Evolutionary conservation across 2,888 invertebrate species (phyloP), one percentile per base, ranked within the genome.

Genomic region (Pogonocherus hispidulus): DNA sequence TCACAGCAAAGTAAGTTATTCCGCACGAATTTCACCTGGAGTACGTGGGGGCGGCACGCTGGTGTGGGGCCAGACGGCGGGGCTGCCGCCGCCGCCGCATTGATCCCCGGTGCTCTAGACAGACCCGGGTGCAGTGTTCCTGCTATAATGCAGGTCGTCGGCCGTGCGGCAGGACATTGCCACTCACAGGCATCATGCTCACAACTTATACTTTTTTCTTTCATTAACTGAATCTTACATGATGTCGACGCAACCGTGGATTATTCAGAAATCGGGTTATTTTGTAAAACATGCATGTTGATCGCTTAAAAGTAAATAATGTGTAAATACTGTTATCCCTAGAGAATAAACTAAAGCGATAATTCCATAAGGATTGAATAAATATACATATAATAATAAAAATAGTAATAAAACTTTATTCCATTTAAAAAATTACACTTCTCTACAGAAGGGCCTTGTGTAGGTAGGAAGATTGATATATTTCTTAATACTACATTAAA

Each of bases 61-160:
- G 86, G 88, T 88, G 87, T 88, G 88, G 86, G 88, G 87, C 88
- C 87, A 88, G 88, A 88, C 88, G 87, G 86, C 88, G 87, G 86
- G 87, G 86, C 86, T 86, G 86, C 60, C 69, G 68, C 67, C 78
- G 76, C 76, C 78, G 76, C 76, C 80, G 80, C 73, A 79, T 79
- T 80, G 81, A 80, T 81, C 87, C 87, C 87, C 86, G 86, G 87
- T 87, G 87, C 87, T 87, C 87, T 87, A 87, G 83, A 83, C 82
- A 76, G 82, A 64, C 81, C 85, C 83, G 85, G 85, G 85, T 84
- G 85, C 76, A 77, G 65, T 71, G 82, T 83, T 83, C 82, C 84
- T 84, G 76, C 75, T 74, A 77, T 76, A 78, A 79, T 80, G 70
- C 70, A 81, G 84, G 83, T 83, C 84, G 82, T 79, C 83, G 82